Base-by-base conservation (phyloP, 2,888 invertebrate genomes). In the Gisinianus flammeolus region DNA sequence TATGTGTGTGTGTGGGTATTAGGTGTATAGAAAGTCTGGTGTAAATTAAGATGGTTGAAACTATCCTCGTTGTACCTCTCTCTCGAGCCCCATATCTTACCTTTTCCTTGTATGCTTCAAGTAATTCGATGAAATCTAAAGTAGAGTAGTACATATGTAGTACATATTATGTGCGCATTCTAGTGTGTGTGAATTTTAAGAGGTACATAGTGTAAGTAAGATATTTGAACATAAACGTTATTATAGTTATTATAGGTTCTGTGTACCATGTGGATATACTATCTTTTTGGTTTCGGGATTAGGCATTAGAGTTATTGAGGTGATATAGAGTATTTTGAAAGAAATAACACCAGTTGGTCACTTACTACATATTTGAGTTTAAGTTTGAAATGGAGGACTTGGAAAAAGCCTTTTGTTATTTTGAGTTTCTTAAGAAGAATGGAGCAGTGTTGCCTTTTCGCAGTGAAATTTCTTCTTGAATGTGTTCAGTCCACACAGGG, bases 361-460 rank as follows among this genome's bases (percentile, higher is more conserved):
- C 62, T 28, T 26, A 28, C 44, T 44, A 44, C 3, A 1, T 35
- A 62, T 22, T 62, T 26, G 26, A 62, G 62, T 68, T 68, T 35
- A 31, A 35, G 33, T 68, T 44, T 44, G 68, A 28, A n/a, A 68
- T 24, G 44, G 33, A 68, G 68, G 58, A 72, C 33, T 58, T 72
- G 58, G 72, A 58, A 58, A 71, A 68, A 74, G 73, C 19, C 33
- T 28, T 77, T 76, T 76, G 74, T 74, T 74, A 66, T 56, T 30
- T 56, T 31, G 22, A 30, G 26, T 67, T 74, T 74, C 74, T 73
- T 66, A 30, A n/a, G 72, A 70, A 73, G 73, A 73, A 74, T 66
- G 54, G n/a, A 31, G 74, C 74, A 74, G 66, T 66, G 74, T 74
- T 74, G 74, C 74, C 74, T 74, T 74, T 74, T 74, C 74, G 74